phyloP scores from a whole-genome alignment of 2,888 invertebrate genomes.

The Dusona sp. region DNA sequence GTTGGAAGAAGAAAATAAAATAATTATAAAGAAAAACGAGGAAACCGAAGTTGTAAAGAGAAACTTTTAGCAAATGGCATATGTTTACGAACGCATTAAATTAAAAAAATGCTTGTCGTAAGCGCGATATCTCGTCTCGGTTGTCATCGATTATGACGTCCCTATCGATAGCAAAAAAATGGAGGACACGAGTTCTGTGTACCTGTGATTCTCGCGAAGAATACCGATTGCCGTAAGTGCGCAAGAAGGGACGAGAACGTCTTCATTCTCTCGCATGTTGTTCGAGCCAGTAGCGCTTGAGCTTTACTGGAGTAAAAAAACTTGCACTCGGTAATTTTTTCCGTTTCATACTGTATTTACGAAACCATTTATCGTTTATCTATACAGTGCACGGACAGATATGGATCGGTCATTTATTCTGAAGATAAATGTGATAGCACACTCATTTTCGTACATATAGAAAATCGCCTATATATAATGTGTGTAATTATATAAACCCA shows the following conservation, averaged over 20 bases:
- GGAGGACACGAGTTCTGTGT: slow-evolving; percentile 42
- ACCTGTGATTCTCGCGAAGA: slow-evolving; percentile 32
- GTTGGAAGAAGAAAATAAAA: neutral
- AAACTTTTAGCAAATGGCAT: neutral
- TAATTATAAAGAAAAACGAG: neutral
- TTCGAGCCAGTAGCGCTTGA: slow-evolving; percentile 19
- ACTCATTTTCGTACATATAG: neutral
- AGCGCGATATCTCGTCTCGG: slow-evolving; percentile 30
- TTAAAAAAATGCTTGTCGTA: neutral
- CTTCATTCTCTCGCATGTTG: slow-evolving; percentile 52
- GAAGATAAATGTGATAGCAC: slow-evolving; percentile 2
- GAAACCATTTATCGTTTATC: slow-evolving; percentile 32
- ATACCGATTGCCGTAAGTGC: slow-evolving; percentile 52
- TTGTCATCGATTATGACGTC: slow-evolving; percentile 41
- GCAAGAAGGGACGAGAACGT: slow-evolving; percentile 57
- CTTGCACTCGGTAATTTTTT: slow-evolving; percentile 53
- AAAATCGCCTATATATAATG: slow-evolving; percentile 1
- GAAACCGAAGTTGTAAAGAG: neutral
- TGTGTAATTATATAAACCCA: slow-evolving; percentile 30
- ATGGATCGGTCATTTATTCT: neutral
- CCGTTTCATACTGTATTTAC: slow-evolving; percentile 10
- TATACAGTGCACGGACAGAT: neutral
- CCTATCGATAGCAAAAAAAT: slow-evolving; percentile 52
- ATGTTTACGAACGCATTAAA: slow-evolving; percentile 1
- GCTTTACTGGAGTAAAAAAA: slow-evolving; percentile 22